Base-by-base conservation (phyloP, 1,140 invertebrate species). In the Globodera ellingtonae region DNA sequence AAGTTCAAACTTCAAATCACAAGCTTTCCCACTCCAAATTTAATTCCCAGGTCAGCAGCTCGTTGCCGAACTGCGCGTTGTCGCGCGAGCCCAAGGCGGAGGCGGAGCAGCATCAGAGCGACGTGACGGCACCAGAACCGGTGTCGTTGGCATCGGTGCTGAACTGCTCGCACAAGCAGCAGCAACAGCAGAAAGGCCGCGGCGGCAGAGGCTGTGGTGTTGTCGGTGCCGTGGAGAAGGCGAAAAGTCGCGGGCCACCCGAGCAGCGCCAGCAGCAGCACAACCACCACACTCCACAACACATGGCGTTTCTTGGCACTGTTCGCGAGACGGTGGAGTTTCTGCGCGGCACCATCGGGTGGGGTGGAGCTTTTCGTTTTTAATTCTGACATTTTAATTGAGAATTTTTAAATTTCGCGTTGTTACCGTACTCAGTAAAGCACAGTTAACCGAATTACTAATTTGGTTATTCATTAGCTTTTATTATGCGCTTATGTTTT, bases 301-400 rank as follows among this genome's bases (percentile, higher is more conserved):
- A 70, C 9, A 70, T 70, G 67, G 67, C 67, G 6, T 70, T 70
- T 18, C n/a, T 70, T 10, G 67, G 67, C 67, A 70, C 67, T 18
- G 67, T 70, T 6, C 24, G 46, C 9, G 67, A 70, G 10, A 70
- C 67, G 13, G 67, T 70, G 67, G 67, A 70, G 35, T 70, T 70
- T 18, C n/a, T 70, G 67, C 67, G 67, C 67, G 67, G 67, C 67
- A 70, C 67, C 8, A 70, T 70, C n/a, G 67, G 67, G 67, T 70
- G 35, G 67, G 67, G 59, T 21, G 59, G n/a, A 65, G n/a, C 13
- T 15, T 65, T 13, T 21, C 3, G n/a, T 15, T 65, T 35, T 35
- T 35, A 35, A 65, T 65, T 65, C 2, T 65, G 59, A 15, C 13
- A 15, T 2, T n/a, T n/a, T 21, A 65, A 21, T 65, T 13, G 59